Evolutionary conservation across 2,113 vertebrate species (phyloP), one percentile per base, ranked within the genome.

Genomic region (Todiramphus saurophagus): DNA sequence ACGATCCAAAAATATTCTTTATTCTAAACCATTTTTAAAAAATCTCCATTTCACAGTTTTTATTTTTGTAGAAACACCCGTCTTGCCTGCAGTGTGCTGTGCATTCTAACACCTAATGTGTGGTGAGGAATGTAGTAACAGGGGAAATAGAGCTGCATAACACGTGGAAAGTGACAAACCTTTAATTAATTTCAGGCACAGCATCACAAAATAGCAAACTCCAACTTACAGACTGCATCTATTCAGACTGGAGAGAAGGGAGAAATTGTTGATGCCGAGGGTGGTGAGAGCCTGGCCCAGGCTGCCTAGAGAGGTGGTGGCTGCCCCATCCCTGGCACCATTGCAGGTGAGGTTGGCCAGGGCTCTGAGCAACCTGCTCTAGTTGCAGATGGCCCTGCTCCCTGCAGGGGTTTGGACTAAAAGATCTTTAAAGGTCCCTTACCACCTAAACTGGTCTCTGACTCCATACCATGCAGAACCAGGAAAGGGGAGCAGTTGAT

Each of bases 71-170:
- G 79, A 92, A 91, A 94, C 55, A 97, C 83, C 55, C 96, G 62
- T 94, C 84, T 94, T 23, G 84, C 88, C 92, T 95, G 59, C 67
- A 94, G 67, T 94, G 83, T 95, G 60, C 72, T 92, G 59, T 76
- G 39, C 92, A 83, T 97, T 85, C 87, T 94, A 81, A 96, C 79
- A 95, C 79, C 75, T 96, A 97, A 97, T 83, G 48, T 94, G 74
- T 94, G 89, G 63, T 83, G 83, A 95, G 93, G 87, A 83, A 96
- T 87, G 56, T 96, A 97, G 96, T 97, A 97, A 95, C 94, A 97
- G 94, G 86, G 84, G 68, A 97, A 94, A 92, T 68, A 83, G 74
- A 96, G 91, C 86, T 94, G 85, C 58, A 81, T 81, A 96, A 83
- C 89, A 90, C 33, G 74, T 89, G 63, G 46, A 77, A 91, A 93